Conservation (phyloP, 2,888 invertebrate genomes). For the Leucophenga montana region DNA sequence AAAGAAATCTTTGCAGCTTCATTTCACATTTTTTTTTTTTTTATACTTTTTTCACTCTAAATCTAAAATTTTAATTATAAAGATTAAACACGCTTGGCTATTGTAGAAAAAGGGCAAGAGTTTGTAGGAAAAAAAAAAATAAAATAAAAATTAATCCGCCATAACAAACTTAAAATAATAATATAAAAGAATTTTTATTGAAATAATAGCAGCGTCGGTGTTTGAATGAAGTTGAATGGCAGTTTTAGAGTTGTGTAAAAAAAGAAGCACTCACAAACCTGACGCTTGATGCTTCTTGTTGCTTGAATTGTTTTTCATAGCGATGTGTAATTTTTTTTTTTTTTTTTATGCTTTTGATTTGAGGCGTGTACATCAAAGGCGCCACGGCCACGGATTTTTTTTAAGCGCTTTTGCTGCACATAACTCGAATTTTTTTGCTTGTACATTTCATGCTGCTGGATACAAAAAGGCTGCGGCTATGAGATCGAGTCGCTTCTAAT, state of each 20-base stretch:
- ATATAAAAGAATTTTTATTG: slow-evolving; percentile 66
- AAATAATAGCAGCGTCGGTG: slow-evolving; percentile 50
- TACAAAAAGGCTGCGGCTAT: neutral
- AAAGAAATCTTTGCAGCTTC: too few relatives aligned
- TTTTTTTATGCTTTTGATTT: neutral
- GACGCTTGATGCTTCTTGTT: too few relatives aligned
- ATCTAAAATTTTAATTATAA: slow-evolving; percentile 60
- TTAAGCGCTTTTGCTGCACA: neutral
- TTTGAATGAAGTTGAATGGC: slow-evolving; percentile 7
- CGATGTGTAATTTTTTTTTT: too few relatives aligned
- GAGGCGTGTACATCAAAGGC: slow-evolving; percentile 20
- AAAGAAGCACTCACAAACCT: neutral
- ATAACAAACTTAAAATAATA: slow-evolving; percentile 62
- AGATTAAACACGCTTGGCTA: slow-evolving; percentile 53
- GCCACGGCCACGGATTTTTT: neutral
- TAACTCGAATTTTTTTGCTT: neutral
- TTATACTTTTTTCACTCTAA: slow-evolving; percentile 42
- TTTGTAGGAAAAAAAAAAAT: slow-evolving; percentile 29
- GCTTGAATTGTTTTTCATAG: too few relatives aligned
- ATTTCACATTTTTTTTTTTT: slow-evolving; percentile 31
- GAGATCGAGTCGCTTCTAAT: slow-evolving; percentile 47
- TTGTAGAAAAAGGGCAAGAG: slow-evolving; percentile 6
- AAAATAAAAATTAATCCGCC: slow-evolving; percentile 56
- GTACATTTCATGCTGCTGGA: neutral
- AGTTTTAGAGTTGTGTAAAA: neutral